Evolutionary conservation across 64 coral and sea anemone genomes (phyloP), one percentile per base, ranked within the genome.

Genomic region (Actinia equina): DNA sequence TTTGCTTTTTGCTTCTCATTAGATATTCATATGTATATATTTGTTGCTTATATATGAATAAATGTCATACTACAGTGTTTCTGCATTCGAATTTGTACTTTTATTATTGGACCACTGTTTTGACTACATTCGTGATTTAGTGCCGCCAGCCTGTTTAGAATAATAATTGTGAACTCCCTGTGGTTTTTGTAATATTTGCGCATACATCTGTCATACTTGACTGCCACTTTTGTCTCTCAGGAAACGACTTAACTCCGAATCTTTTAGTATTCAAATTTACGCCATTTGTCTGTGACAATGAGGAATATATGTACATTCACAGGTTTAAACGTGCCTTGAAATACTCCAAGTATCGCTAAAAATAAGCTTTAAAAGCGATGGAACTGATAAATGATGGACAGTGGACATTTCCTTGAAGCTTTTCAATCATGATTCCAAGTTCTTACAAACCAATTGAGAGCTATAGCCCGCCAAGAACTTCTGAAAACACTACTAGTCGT

Each of bases 371-470:
- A 11, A 37, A 2, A 12, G 69, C 69, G 2, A 13, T 37, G 25
- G 69, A 2, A 37, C 13, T 9, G 69, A 41, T 30, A 23, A 13
- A n/a, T 3, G 12, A 30, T 74, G 7, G 11, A 74, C 5, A 3
- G 7, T 74, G 25, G 23, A 2, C 10, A 9, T 13, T 15, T 37
- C 12, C 12, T 74, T 0, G 3, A 41, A 74, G 22, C 11, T 74
- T 74, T 74, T 13, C 26, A 7, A 74, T 37, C 0, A 96, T 96
- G 94, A 93, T 96, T 84, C 88, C 88, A 13, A 87, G 87, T 63
- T 96, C 94, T 0, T 96, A 96, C 77, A 53, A 93, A 20, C 88
- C 84, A 16, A 96, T 96, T 57, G 83, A 87, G 22, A 88, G 87
- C 17, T 88, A 96, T 63, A 86, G 82, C 53, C 88, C 82, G 25